These are phyloP conservation scores for Micrasema longulum DNA, from an alignment of 1,140 invertebrate genomes.

Conservation along the genomic window DNA sequence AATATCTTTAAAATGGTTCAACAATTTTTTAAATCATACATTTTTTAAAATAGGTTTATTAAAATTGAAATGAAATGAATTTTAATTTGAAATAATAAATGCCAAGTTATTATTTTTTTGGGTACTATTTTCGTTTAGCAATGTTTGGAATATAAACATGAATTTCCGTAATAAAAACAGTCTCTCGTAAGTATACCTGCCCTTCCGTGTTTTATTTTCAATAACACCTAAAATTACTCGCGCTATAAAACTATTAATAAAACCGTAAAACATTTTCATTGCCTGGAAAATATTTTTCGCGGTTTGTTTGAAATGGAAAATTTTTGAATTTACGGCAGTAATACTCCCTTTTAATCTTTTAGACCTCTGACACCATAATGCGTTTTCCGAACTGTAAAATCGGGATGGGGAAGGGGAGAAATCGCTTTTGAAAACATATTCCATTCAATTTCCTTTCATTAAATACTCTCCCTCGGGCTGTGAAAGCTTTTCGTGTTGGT, in stretches of 20 bases:
- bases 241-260: slow-evolving; percentile 26
- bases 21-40: too few relatives aligned
- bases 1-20: too few relatives aligned
- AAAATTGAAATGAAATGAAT: too few relatives aligned
- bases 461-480: slow-evolving; percentile 50
- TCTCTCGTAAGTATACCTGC: background rate
- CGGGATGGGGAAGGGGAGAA: slow-evolving; percentile 27
- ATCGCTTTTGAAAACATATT: slow-evolving; percentile 54
- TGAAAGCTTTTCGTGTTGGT: slow-evolving; percentile 51
- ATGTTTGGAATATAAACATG: too few relatives aligned
- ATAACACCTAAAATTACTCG: slow-evolving; percentile 16
- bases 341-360: slow-evolving; percentile 41
- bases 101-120: too few relatives aligned
- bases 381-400: slow-evolving; percentile 38
- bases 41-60: too few relatives aligned
- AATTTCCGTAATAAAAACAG: too few relatives aligned
- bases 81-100: too few relatives aligned
- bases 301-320: slow-evolving; percentile 10
- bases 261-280: slow-evolving; percentile 29
- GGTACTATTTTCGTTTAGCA: too few relatives aligned
- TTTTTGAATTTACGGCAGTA: slow-evolving; percentile 35
- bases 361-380: slow-evolving; percentile 35
- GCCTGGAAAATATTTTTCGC: slow-evolving; percentile 16
- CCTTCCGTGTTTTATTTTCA: slow-evolving; percentile 17
- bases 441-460: slow-evolving; percentile 56